Evolutionary conservation across 2,797 vertebrate species (phyloP).

Genomic region (Pseudochaenichthys georgianus): DNA sequence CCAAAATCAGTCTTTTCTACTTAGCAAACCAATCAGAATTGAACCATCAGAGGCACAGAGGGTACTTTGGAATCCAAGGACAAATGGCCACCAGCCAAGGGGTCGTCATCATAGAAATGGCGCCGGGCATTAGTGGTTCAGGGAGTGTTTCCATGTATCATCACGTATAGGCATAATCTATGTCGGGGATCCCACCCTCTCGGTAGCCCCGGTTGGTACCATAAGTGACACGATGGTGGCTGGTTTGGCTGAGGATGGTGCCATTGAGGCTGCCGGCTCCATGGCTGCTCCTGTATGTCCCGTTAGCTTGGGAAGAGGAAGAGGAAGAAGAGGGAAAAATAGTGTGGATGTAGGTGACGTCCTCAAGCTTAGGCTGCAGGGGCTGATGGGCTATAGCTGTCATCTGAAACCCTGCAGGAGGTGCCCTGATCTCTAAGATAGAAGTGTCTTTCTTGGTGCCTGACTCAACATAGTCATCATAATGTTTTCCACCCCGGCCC

Average conservation of each 20-base stretch:
- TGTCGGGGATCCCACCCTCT: conserved; percentile 92
- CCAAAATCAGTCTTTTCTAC: conserved; percentile 76
- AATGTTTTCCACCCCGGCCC: conserved; percentile 87
- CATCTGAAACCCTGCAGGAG: conserved; percentile 91
- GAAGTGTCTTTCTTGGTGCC: conserved; percentile 97
- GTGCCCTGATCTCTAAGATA: conserved; percentile 93
- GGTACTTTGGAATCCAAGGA: conserved; percentile 88
- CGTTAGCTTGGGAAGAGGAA: conserved; percentile 77
- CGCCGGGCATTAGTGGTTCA: conserved; percentile 61
- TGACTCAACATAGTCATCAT: conserved; percentile 93
- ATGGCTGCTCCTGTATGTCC: conserved; percentile 80
- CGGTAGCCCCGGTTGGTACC: conserved; percentile 94
- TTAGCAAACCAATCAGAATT: conserved; percentile 83
- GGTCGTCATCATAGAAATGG: conserved; percentile 55
- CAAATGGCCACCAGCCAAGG: conserved; percentile 71
- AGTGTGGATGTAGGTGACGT: conserved; percentile 93
- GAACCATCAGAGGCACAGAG: conserved; percentile 88
- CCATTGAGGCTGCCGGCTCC: conserved; percentile 84
- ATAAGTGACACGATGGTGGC: conserved; percentile 90
- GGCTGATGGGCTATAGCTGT: conserved; percentile 90
- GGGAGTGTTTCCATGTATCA: conserved; percentile 63
- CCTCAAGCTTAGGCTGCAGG: conserved; percentile 89
- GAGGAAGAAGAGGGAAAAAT: conserved; percentile 90
- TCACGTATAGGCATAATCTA: conserved; percentile 96
- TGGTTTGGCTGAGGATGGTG: conserved; percentile 92